phyloP scores from a whole-genome alignment of 2,888 invertebrate species.

The Microdon myrmicae region DNA sequence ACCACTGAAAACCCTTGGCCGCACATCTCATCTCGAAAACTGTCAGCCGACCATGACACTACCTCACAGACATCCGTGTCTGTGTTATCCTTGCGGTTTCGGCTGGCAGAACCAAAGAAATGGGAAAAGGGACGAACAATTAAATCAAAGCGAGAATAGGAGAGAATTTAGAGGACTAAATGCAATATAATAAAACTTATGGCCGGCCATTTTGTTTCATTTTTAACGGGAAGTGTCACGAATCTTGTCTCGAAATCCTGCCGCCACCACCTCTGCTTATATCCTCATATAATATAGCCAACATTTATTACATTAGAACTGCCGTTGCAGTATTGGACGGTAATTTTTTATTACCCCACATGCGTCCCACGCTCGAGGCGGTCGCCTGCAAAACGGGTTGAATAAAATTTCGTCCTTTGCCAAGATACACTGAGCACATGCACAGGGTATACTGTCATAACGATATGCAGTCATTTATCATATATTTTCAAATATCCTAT shows the following conservation, averaged over 20 bases:
- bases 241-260: conserved; percentile 8
- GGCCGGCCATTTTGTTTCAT: conserved; percentile 31
- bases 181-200: conserved; percentile 46
- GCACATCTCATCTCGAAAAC: too few species aligned
- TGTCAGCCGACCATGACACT: too few species aligned
- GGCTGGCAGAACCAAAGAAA: neutral
- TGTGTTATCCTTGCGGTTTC: neutral
- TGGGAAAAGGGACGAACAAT: neutral
- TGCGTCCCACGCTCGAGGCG: too few species aligned
- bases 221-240: neutral
- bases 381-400: too few species aligned
- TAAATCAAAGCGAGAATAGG: too few species aligned
- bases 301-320: conserved; percentile 29
- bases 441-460: too few species aligned
- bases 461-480: too few species aligned
- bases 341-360: conserved; percentile 22
- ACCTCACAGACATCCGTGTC: conserved; percentile 1
- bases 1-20: conserved; percentile 21
- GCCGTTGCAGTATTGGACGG: conserved; percentile 26
- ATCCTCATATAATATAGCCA: conserved; percentile 15
- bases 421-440: too few species aligned
- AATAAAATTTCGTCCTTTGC: too few species aligned
- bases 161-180: too few species aligned
- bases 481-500: too few species aligned
- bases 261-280: conserved; percentile 2